Conservation (phyloP, 2,797 vertebrate species). For the Chelidonichthys spinosus region DNA sequence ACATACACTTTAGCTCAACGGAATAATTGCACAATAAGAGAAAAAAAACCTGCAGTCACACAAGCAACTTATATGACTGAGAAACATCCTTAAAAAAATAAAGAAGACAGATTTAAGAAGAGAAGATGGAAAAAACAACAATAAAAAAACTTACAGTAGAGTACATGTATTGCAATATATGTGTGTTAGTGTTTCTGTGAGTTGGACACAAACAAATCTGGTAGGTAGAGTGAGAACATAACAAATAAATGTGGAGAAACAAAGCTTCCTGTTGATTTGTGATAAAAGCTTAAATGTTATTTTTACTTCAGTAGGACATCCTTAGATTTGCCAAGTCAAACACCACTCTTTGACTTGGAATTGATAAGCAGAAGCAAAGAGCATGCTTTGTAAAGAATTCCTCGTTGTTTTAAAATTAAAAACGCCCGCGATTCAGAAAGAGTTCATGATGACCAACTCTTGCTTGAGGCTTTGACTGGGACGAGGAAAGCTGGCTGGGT, state of each 20-base stretch:
- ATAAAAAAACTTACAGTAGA: constrained; percentile 57
- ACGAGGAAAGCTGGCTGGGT: neutral
- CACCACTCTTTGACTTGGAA: neutral
- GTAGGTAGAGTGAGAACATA: constrained; percentile 26
- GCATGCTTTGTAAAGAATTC: neutral
- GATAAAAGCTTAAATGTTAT: constrained; percentile 32
- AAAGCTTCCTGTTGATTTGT: constrained; percentile 26
- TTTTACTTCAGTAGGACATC: neutral
- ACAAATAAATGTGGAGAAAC: constrained; percentile 2
- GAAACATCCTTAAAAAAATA: constrained; percentile 7
- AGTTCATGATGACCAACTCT: constrained; percentile 26
- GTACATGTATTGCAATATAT: constrained; percentile 62
- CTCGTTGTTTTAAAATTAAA: neutral
- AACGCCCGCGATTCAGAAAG: constrained; percentile 4
- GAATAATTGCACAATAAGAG: constrained; percentile 55
- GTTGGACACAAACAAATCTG: constrained; percentile 65
- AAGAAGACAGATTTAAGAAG: constrained; percentile 28
- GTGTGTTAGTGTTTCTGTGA: constrained; percentile 52
- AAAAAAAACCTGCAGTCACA: constrained; percentile 57
- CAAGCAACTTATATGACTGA: constrained; percentile 36
- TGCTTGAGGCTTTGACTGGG: constrained; percentile 1
- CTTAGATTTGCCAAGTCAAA: no score
- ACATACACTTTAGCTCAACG: constrained; percentile 26
- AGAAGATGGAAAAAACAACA: constrained; percentile 25
- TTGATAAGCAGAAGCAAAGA: constrained; percentile 12